Evolutionary conservation across 2,888 invertebrate genomes (phyloP).

Genomic region (Microctonus aethiopoides): DNA sequence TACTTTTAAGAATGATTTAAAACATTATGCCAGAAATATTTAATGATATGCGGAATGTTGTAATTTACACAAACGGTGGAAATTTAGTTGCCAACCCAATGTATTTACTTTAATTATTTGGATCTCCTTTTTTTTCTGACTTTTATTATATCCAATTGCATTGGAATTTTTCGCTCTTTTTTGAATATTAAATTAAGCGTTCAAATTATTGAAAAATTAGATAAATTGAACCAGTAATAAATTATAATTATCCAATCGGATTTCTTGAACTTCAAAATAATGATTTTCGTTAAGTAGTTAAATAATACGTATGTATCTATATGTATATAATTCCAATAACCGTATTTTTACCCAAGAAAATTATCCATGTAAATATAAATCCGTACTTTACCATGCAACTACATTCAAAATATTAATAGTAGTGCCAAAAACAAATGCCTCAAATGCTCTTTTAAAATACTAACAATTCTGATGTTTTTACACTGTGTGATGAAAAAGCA

Average conservation of each 20-base stretch:
- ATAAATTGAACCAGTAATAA: conserved; percentile 21
- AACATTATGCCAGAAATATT: too few species aligned
- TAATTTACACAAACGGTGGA: too few species aligned
- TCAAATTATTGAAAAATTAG: conserved; percentile 10
- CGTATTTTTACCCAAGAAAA: conserved; percentile 32
- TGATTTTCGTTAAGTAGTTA: not conserved
- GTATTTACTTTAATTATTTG: not conserved
- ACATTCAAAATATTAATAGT: conserved; percentile 23
- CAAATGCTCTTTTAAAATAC: too few species aligned
- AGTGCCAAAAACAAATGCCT: conserved; percentile 30
- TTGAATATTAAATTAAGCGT: not conserved
- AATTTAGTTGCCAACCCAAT: too few species aligned
- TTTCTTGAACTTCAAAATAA: not conserved
- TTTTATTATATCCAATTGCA: not conserved
- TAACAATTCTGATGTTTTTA: too few species aligned
- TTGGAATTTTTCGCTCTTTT: not conserved
- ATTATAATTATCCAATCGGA: not conserved
- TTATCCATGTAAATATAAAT: not conserved
- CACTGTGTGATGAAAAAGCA: too few species aligned
- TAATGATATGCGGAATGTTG: too few species aligned
- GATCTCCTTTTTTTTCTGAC: not conserved
- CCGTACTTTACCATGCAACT: conserved; percentile 7
- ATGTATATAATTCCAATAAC: not conserved
- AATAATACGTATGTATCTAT: conserved; percentile 16
- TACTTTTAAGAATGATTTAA: too few species aligned